Percentiles rank a stretch among this genome's conserved stretches.
phyloP scores from a whole-genome alignment of 2,888 invertebrate genomes.

The Lissonota sp. region DNA sequence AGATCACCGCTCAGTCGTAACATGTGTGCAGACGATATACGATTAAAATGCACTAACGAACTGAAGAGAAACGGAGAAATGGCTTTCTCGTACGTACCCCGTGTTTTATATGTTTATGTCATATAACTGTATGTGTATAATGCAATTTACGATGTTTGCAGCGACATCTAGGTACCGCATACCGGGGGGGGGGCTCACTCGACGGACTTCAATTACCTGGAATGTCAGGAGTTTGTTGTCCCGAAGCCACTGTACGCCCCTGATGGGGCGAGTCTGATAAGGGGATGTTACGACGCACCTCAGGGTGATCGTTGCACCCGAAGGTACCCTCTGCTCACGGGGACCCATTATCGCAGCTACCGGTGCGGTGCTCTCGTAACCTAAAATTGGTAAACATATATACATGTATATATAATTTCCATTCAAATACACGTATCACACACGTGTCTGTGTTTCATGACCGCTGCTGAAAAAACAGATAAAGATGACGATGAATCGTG shows the following conservation, averaged over 20 bases:
- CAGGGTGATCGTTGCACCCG: slow-evolving; percentile 86
- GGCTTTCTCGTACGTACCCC: not conserved
- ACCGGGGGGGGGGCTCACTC: slow-evolving; percentile 52
- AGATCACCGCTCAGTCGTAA: not conserved
- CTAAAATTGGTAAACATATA: slow-evolving; percentile 70
- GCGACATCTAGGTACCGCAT: not conserved
- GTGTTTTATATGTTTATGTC: slow-evolving; percentile 10
- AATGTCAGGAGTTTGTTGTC: slow-evolving; percentile 86
- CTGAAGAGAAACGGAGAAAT: slow-evolving; percentile 37
- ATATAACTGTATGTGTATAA: not conserved
- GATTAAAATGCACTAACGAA: slow-evolving; percentile 3
- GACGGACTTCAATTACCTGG: slow-evolving; percentile 82
- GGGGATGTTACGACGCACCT: slow-evolving; percentile 85
- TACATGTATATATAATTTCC: too few species aligned
- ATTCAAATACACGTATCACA: too few species aligned
- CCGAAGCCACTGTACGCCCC: slow-evolving; percentile 86
- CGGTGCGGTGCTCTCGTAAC: slow-evolving; percentile 82
- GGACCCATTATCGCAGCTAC: slow-evolving; percentile 86
- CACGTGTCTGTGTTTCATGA: too few species aligned
- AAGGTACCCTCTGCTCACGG: slow-evolving; percentile 85
- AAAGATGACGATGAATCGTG: too few species aligned
- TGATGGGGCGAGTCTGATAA: slow-evolving; percentile 81
- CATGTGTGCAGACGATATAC: slow-evolving; percentile 7
- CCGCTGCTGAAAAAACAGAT: too few species aligned
- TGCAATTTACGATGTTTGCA: not conserved